Base-by-base conservation (phyloP, 2,113 vertebrate species). In the Gadus chalcogrammus region DNA sequence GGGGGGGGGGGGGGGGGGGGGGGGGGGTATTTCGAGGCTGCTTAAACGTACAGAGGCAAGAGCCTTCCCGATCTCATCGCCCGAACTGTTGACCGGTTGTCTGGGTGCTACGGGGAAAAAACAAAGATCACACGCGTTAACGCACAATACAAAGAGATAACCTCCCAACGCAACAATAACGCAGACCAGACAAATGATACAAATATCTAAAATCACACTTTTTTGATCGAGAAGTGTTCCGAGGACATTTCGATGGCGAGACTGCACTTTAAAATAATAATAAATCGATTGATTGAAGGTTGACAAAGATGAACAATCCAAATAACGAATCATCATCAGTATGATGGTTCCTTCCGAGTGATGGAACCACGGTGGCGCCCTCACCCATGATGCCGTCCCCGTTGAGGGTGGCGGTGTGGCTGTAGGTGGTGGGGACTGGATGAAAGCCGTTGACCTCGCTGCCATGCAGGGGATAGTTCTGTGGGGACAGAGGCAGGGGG, bases 51-150 rank as follows among this genome's bases (percentile, higher is more conserved):
- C 97, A 80, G 97, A 99, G 79, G 97, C 97, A 82, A 99, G 91
- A 65, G 97, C 97, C 88, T 99, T 99, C 77, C 97, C 97, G 16
- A 99, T 96, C 24, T 97, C 97, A 1, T 99, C 97, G 79, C 97
- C 97, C 0, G 97, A 98, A 90, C 97, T 99, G 82, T 94, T 91
- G 15, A 96, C 93, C 4, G 95, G 72, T 93, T 94, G 85, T 84
- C 96, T 91, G 85, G 92, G 94, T 68, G 94, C 97, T 98, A 88
- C 59, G 73, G 79, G 73, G 59, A 75, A 20, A 20, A 65, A 80
- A 72, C 63, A 76, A 83, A 53, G 52, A 58, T 58, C 6, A 7
- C 55, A 58, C n/a, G 7, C 7, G n/a, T 58, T 48, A 58, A 58
- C 55, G n/a, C 55, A 0, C 55, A 58, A 48, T 48, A n/a, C 55